phyloP scores from a whole-genome alignment of 2,888 invertebrate species.

The Isoperla grammatica region DNA sequence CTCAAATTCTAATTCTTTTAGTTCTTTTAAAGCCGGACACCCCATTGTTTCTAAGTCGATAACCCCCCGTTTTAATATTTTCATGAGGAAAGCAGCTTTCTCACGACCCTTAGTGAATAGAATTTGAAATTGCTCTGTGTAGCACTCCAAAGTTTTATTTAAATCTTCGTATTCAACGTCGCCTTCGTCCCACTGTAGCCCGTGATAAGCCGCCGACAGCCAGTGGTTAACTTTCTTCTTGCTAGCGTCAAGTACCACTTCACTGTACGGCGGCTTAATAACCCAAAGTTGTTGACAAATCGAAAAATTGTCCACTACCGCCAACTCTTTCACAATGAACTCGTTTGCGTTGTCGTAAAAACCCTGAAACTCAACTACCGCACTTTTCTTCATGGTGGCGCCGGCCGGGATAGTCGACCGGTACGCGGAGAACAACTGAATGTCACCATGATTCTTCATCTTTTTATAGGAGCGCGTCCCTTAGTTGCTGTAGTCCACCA shows the following conservation, averaged over 20 bases:
- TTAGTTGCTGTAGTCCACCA: neutral
- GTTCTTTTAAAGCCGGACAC: neutral
- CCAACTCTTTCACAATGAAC: neutral
- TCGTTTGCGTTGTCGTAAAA: neutral
- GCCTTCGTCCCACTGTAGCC: neutral
- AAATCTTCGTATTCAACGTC: neutral
- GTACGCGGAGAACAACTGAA: neutral
- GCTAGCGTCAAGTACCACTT: neutral
- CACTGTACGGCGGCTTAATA: neutral
- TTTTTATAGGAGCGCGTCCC: too few relatives aligned
- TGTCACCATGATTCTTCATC: too few relatives aligned
- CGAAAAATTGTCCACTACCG: neutral
- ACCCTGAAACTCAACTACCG: neutral
- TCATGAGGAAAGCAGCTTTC: neutral
- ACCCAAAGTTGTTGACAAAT: neutral
- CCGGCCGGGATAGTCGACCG: neutral
- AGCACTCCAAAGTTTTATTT: neutral
- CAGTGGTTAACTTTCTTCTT: neutral
- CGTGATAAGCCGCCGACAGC: neutral
- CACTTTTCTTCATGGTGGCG: neutral
- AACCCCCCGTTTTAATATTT: neutral
- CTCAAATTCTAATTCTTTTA: too few relatives aligned
- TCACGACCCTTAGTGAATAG: neutral
- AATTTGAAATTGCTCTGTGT: neutral
- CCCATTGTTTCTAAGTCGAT: neutral